Evolutionary conservation across 2,113 vertebrate genomes (phyloP).

Genomic region (Nestor notabilis): DNA sequence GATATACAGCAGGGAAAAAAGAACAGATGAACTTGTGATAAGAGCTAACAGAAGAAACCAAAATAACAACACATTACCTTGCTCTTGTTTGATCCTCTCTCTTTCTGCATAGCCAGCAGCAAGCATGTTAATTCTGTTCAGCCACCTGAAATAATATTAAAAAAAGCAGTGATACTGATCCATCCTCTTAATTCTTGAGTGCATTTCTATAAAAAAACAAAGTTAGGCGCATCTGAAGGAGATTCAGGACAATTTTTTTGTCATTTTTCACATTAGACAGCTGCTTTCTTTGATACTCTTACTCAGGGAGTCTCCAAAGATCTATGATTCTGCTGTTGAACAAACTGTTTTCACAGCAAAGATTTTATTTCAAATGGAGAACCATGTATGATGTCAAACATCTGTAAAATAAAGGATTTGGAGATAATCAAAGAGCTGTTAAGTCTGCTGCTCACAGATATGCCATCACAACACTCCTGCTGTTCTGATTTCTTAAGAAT

Average conservation of each 20-base stretch:
- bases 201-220: conserved; percentile 35
- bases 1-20: background rate
- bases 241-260: background rate
- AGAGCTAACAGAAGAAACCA: background rate
- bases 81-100: conserved; percentile 93
- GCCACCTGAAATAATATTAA: conserved; percentile 88
- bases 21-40: background rate
- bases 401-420: conserved; percentile 42
- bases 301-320: conserved; percentile 13
- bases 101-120: conserved; percentile 92
- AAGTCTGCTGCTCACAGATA: conserved; percentile 51
- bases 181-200: background rate
- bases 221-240: background rate
- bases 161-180: conserved; percentile 32
- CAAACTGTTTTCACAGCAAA: conserved; percentile 54
- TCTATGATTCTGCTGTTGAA: conserved; percentile 37
- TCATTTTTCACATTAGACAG: conserved; percentile 23
- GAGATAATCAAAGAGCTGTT: conserved; percentile 36
- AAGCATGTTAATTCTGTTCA: conserved; percentile 95
- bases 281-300: conserved; percentile 30
- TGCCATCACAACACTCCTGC: conserved; percentile 4
- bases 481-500: conserved; percentile 43
- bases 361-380: conserved; percentile 47
- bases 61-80: conserved; percentile 80
- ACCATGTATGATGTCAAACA: conserved; percentile 25